Evolutionary conservation across 1,140 invertebrate species (phyloP), one percentile per base, ranked within the genome.

Genomic region (Sarcophaga peregrina): DNA sequence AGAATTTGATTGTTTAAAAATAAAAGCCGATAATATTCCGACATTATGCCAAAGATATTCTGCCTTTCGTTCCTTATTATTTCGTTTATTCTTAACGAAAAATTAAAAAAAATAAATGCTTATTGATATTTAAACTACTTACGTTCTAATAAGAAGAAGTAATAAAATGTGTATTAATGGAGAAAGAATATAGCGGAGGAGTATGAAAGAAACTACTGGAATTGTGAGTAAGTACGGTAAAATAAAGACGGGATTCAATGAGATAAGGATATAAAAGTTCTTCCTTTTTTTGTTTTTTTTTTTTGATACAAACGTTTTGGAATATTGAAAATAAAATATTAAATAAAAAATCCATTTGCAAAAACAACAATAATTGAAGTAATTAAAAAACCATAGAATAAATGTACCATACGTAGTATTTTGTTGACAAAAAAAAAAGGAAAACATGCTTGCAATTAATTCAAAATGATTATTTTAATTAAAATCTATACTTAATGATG

Each of bases 401-500:
- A 17, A 68, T 52, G 8, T 52, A 52, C 50, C 50, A 52, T 50
- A 8, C 5, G 4, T 68, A 52, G 13, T 46, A 37, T 37, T 37
- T 37, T n/a, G n/a, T n/a, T n/a, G n/a, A 72, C 4, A 20, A 72
- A 72, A 15, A 75, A 75, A 47, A n/a, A 78, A 20, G 6, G 8
- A 46, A 75, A 46, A 46, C 25, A 50, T 50, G 20, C 75, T 20
- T 78, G 47, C 25, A 74, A 74, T 45, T 46, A 8, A 25, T 9
- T 50, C 17, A 13, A 75, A 75, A 50, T 45, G 25, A 68, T 13
- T 45, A 74, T 45, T 45, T 73, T 25, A 20, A 73, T 25, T 8
- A 25, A 25, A 73, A 75, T 13, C 20, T 50, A 47, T 78, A 78
- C 75, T 78, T 78, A 78, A 52, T 50, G 15, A 52, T 78, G 75